phyloP scores from a whole-genome alignment of 2,797 vertebrate genomes.

The Sphenopsis melanotis region DNA sequence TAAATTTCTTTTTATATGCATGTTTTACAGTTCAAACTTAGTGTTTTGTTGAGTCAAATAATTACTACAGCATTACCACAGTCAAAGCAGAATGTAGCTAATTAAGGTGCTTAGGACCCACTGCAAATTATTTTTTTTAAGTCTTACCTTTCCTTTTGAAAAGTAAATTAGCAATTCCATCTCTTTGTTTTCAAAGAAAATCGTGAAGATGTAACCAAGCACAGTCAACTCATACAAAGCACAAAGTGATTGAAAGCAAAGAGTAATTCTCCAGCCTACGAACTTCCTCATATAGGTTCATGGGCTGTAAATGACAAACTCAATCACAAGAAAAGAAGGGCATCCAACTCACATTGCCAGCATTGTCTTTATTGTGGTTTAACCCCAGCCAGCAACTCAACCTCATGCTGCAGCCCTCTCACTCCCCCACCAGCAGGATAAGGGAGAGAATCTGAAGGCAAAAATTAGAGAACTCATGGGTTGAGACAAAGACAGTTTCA shows the following conservation, averaged over 20 bases:
- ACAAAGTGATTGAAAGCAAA: background rate
- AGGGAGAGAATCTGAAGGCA: background rate
- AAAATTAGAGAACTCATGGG: background rate
- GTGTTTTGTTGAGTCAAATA: background rate
- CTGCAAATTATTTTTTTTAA: background rate
- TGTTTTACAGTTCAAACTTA: background rate
- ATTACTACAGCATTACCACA: background rate
- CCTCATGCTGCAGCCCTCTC: background rate
- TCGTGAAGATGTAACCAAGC: background rate
- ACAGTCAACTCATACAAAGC: background rate
- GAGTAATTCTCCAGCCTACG: background rate
- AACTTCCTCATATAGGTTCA: background rate
- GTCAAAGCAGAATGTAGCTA: background rate
- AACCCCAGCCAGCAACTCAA: background rate
- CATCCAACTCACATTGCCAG: background rate
- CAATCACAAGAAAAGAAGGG: background rate
- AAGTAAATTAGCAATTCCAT: background rate
- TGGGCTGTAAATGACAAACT: background rate
- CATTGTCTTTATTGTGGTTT: background rate
- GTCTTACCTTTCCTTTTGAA: background rate
- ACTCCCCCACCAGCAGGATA: background rate
- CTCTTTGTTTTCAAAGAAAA: background rate
- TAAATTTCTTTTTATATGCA: background rate
- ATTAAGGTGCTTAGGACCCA: background rate
- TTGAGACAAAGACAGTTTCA: background rate